A percentile compares a stretch with the other conserved stretches of the same genome.
phyloP scores from a whole-genome alignment of 2,888 invertebrate species.

The Cyclophora albipunctata region DNA sequence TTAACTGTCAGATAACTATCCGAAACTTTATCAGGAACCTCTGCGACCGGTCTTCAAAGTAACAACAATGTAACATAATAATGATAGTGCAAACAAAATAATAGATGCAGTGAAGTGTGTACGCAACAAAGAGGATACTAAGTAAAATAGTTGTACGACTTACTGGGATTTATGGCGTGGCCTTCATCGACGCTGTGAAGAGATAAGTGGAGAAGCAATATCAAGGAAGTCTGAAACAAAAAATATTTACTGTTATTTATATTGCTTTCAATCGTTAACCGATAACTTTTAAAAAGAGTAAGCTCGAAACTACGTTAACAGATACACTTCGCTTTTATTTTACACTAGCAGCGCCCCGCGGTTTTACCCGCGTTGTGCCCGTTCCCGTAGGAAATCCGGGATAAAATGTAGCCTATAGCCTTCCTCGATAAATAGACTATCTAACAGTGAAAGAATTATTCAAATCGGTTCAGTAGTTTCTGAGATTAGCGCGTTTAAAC shows the following conservation, averaged over 20 bases:
- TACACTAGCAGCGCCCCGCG: too few species aligned
- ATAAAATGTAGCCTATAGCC: too few species aligned
- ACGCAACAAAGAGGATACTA: conserved; percentile 17
- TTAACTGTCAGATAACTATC: too few species aligned
- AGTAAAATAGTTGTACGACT: conserved; percentile 34
- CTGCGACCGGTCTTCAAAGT: conserved; percentile 2
- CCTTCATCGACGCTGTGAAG: conserved; percentile 68
- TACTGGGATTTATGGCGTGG: conserved; percentile 65
- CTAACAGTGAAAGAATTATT: too few species aligned
- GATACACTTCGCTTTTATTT: too few species aligned
- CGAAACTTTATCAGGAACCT: not conserved
- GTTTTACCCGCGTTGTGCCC: too few species aligned
- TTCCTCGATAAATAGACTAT: too few species aligned
- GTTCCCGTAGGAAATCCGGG: too few species aligned
- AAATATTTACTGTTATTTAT: conserved; percentile 9
- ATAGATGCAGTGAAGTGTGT: conserved; percentile 9
- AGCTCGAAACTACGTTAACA: too few species aligned
- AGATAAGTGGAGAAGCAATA: conserved; percentile 63
- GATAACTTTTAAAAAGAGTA: too few species aligned
- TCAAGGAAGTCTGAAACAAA: conserved; percentile 59
- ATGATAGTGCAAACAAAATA: conserved; percentile 17
- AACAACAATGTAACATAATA: conserved; percentile 14
- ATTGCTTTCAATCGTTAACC: not conserved
- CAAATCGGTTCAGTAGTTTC: too few species aligned
- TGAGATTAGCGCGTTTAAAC: too few species aligned